A percentile compares a stretch with the other conserved stretches of the same genome.
These are phyloP conservation scores for Tricholauxania praeusta DNA, from an alignment of 2,888 invertebrate species.

Conservation along the genomic window DNA sequence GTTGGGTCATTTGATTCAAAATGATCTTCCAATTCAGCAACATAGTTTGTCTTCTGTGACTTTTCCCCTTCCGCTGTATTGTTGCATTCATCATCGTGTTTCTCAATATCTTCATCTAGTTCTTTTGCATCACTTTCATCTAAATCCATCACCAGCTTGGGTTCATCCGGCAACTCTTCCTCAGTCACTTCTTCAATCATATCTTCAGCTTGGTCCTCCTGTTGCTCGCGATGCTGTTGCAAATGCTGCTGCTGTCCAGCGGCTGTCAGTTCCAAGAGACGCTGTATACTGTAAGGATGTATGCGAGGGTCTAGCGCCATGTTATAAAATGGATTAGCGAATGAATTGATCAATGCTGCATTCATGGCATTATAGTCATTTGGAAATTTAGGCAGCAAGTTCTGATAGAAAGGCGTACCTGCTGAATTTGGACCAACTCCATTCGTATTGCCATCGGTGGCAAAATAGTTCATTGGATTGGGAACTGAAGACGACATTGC, in stretches of 20 bases:
- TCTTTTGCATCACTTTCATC: slow-evolving; percentile 73
- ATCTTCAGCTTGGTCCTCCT: slow-evolving; percentile 74
- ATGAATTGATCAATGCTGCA: slow-evolving; percentile 71
- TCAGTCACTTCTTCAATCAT: slow-evolving; percentile 71
- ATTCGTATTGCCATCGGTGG: slow-evolving; percentile 51
- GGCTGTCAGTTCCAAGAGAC: slow-evolving; percentile 65
- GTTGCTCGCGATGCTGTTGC: slow-evolving; percentile 61
- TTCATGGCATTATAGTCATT: slow-evolving; percentile 71
- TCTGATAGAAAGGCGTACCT: slow-evolving; percentile 75
- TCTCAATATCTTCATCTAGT: slow-evolving; percentile 66
- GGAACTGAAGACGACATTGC: slow-evolving; percentile 46
- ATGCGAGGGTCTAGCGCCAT: slow-evolving; percentile 66
- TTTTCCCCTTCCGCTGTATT: slow-evolving; percentile 44
- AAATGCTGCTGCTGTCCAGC: slow-evolving; percentile 63
- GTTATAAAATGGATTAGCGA: slow-evolving; percentile 66
- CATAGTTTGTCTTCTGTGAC: slow-evolving; percentile 66
- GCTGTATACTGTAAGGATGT: slow-evolving; percentile 66
- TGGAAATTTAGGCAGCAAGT: slow-evolving; percentile 78
- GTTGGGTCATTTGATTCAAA: slow-evolving; percentile 65
- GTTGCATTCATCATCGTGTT: slow-evolving; percentile 64
- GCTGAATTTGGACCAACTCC: slow-evolving; percentile 47
- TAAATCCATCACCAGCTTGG: slow-evolving; percentile 78
- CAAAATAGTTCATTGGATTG: slow-evolving; percentile 64
- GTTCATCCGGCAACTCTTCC: slow-evolving; percentile 68
- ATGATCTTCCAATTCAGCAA: slow-evolving; percentile 54